A percentile compares a stretch with the other conserved stretches of the same genome.
phyloP scores from a whole-genome alignment of 2,797 vertebrate genomes.

The Paedocypris micromegethes region DNA sequence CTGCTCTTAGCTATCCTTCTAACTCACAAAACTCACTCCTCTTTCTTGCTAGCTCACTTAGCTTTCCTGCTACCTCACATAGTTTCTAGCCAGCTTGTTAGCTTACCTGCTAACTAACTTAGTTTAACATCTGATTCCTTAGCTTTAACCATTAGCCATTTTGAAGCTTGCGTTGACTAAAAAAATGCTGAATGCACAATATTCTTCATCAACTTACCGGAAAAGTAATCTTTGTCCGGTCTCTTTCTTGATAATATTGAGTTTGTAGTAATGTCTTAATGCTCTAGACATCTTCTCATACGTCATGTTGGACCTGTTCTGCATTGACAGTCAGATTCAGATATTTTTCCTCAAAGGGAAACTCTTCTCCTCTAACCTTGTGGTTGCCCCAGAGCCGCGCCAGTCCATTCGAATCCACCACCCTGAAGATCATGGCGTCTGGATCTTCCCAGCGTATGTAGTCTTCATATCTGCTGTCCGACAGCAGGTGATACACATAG shows the following conservation, averaged over 20 bases:
- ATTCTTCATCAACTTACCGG: conserved; percentile 65
- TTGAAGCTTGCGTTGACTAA: background rate
- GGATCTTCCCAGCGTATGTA: conserved; percentile 85
- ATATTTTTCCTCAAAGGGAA: background rate
- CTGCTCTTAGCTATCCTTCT: too few relatives aligned
- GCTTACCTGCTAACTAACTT: too few relatives aligned
- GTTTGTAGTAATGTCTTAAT: conserved; percentile 89
- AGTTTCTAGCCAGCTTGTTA: too few relatives aligned
- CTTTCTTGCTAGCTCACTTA: too few relatives aligned
- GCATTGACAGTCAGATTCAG: conserved; percentile 27
- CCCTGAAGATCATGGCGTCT: conserved; percentile 73
- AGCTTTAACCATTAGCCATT: too few relatives aligned
- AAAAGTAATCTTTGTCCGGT: conserved; percentile 85
- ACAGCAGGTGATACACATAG: conserved; percentile 83
- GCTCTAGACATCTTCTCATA: conserved; percentile 95
- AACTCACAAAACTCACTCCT: too few relatives aligned
- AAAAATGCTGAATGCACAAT: background rate
- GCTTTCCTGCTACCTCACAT: too few relatives aligned
- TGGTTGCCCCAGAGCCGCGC: conserved; percentile 91
- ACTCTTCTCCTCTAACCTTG: conserved; percentile 68
- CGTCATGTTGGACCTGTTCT: conserved; percentile 90
- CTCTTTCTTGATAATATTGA: conserved; percentile 91
- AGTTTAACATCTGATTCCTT: too few relatives aligned
- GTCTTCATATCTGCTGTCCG: conserved; percentile 75
- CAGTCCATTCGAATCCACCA: conserved; percentile 82